Percentiles rank a stretch among this genome's conserved stretches.
Conservation (phyloP, 1,140 invertebrate genomes). For the Lucilia sericata region DNA sequence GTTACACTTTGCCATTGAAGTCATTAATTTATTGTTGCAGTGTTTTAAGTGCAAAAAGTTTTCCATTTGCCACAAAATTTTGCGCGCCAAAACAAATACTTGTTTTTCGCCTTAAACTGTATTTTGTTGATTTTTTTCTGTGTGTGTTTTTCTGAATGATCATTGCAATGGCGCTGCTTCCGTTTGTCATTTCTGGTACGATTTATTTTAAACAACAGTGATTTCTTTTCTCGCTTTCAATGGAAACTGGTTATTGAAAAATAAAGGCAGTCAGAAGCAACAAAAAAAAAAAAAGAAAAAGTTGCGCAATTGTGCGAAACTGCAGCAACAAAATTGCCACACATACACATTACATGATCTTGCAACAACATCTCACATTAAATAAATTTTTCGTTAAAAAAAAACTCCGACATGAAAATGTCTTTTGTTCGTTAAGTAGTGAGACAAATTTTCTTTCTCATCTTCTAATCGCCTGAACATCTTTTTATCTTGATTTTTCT, state of each 20-base stretch:
- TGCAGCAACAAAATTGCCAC: constrained; percentile 21
- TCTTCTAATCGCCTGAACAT: constrained; percentile 9
- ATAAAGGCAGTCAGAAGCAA: not conserved
- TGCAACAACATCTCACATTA: not conserved
- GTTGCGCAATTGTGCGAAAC: constrained; percentile 33
- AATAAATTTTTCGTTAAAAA: too few species aligned
- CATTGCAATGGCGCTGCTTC: constrained; percentile 26
- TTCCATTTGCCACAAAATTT: not conserved
- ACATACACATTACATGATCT: constrained; percentile 17
- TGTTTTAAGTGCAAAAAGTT: not conserved
- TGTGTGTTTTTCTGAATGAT: not conserved
- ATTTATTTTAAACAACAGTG: constrained; percentile 24
- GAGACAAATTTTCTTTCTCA: not conserved
- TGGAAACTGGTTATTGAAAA: constrained; percentile 31
- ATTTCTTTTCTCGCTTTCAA: constrained; percentile 25
- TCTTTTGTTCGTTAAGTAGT: not conserved
- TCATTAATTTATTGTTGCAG: not conserved
- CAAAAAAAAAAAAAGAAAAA: constrained; percentile 8
- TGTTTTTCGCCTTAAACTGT: not conserved
- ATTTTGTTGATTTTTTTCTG: not conserved
- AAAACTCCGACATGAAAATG: too few species aligned
- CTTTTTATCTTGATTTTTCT: not conserved
- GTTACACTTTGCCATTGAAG: not conserved
- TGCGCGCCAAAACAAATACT: constrained; percentile 29
- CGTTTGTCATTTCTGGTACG: constrained; percentile 38